phyloP scores from a whole-genome alignment of 2,888 invertebrate genomes.

The Microdon myrmicae region DNA sequence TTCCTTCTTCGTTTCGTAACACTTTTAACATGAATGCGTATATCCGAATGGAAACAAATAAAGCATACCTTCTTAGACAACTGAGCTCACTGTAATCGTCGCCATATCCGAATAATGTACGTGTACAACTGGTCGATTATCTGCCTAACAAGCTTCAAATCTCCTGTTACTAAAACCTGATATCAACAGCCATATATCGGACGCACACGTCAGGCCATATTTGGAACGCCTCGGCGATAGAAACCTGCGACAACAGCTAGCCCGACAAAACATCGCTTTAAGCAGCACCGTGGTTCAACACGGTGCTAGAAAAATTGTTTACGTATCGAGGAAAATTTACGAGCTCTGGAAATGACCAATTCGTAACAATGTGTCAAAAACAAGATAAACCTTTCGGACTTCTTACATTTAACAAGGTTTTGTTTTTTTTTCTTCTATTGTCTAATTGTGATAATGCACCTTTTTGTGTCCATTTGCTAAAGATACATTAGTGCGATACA shows the following conservation, averaged over 20 bases:
- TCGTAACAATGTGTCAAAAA: slow-evolving; percentile 53
- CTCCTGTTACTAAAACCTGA: slow-evolving; percentile 16
- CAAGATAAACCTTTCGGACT: slow-evolving; percentile 39
- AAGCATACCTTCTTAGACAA: no score
- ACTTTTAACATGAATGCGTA: no score
- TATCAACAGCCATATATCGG: slow-evolving; percentile 12
- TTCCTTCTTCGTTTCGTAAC: no score
- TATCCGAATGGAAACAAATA: not conserved
- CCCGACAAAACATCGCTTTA: not conserved
- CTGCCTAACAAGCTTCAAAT: slow-evolving; percentile 35
- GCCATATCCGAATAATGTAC: slow-evolving; percentile 22
- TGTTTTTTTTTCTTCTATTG: slow-evolving; percentile 7
- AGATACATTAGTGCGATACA: slow-evolving; percentile 47
- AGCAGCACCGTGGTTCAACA: slow-evolving; percentile 7
- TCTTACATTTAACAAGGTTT: no score
- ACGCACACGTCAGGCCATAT: slow-evolving; percentile 30
- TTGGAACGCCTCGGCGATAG: slow-evolving; percentile 33
- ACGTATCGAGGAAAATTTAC: slow-evolving; percentile 40
- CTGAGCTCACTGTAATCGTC: not conserved
- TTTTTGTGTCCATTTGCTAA: slow-evolving; percentile 45
- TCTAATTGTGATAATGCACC: slow-evolving; percentile 29
- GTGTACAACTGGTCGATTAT: slow-evolving; percentile 34
- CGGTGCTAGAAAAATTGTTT: slow-evolving; percentile 25
- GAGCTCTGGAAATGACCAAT: slow-evolving; percentile 48
- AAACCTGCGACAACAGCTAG: slow-evolving; percentile 21